phyloP scores from a whole-genome alignment of 2,113 vertebrate species.

The Arvicanthis niloticus region DNA sequence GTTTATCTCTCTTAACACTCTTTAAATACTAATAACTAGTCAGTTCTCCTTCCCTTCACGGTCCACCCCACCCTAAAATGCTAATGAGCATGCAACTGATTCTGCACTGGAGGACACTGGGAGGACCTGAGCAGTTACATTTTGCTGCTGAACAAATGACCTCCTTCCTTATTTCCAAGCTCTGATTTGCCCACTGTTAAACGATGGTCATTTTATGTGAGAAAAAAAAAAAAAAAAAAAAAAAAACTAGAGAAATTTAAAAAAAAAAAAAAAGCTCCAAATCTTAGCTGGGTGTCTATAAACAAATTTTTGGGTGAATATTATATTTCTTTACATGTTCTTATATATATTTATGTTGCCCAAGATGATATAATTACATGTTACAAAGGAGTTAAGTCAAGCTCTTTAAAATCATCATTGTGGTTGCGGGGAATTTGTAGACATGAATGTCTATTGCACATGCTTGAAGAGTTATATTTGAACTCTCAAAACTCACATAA shows the following conservation, averaged over 20 bases:
- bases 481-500: neutral
- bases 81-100: neutral
- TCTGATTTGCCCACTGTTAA: neutral
- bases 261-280: too few species aligned
- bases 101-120: neutral
- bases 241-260: too few species aligned
- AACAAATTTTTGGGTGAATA: neutral
- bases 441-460: neutral
- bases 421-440: neutral
- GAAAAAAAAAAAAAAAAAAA: neutral
- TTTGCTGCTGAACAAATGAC: neutral
- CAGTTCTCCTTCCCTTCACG: neutral
- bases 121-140: neutral
- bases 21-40: neutral
- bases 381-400: too few species aligned
- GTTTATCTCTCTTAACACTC: neutral
- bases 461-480: neutral
- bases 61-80: rapidly evolving
- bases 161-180: neutral
- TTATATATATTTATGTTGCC: neutral
- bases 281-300: neutral
- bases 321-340: neutral
- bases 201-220: too few species aligned
- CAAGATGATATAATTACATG: neutral
- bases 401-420: neutral